Conservation (phyloP, 1,140 invertebrate genomes). For the Meloidogyne floridensis region DNA sequence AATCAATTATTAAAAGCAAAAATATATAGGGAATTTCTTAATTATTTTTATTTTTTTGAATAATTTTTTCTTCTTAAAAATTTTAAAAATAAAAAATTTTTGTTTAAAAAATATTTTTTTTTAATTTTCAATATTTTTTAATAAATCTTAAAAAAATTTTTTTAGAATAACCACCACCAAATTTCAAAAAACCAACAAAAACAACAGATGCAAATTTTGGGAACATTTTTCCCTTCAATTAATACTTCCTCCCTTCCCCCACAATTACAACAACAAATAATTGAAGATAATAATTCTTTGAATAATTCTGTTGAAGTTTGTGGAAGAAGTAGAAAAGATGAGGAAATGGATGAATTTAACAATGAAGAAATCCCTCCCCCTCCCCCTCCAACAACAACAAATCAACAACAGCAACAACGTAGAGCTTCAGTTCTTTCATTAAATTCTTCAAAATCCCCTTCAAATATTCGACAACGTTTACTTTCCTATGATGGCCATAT, state of each 20-base stretch:
- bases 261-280: neutral
- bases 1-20: no score
- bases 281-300: neutral
- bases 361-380: no score
- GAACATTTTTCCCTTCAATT: neutral
- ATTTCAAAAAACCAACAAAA: neutral
- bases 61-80: no score
- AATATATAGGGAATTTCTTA: no score
- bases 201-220: neutral
- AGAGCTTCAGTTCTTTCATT: neutral
- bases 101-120: no score
- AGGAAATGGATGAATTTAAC: no score
- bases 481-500: neutral
- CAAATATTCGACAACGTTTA: neutral
- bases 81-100: no score
- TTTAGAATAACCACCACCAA: neutral
- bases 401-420: neutral
- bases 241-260: neutral
- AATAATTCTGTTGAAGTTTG: no score
- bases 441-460: neutral
- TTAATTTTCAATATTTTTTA: neutral
- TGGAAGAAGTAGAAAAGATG: no score
- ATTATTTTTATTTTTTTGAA: no score
- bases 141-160: neutral
- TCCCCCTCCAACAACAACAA: neutral